A percentile compares a stretch with the other conserved stretches of the same genome.
Evolutionary conservation across 2,888 invertebrate genomes (phyloP).

Genomic region (Sceliomorpha sp.): DNA sequence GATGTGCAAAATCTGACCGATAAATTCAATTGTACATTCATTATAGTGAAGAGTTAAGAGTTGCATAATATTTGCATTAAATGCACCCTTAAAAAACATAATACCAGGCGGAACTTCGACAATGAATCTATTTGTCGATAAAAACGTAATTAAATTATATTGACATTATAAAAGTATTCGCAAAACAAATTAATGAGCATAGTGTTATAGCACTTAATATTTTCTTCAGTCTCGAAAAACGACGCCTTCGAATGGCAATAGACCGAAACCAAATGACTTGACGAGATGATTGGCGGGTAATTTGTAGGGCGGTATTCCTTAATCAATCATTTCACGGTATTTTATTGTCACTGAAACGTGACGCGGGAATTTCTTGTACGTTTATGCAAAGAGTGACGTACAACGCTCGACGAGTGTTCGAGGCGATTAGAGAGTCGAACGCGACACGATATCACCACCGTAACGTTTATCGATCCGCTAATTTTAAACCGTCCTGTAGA

Average conservation of each 20-base stretch:
- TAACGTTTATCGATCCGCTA: slow-evolving; percentile 53
- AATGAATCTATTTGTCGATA: too few species aligned
- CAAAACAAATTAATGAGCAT: too few species aligned
- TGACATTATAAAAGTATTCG: too few species aligned
- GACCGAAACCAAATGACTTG: slow-evolving; percentile 29
- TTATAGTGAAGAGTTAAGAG: too few species aligned
- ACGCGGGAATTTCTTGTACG: slow-evolving; percentile 59
- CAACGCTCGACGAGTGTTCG: slow-evolving; percentile 19
- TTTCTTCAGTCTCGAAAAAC: slow-evolving; percentile 10
- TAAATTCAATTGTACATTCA: too few species aligned
- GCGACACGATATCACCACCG: slow-evolving; percentile 46
- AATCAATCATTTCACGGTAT: slow-evolving; percentile 41
- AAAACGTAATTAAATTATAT: too few species aligned
- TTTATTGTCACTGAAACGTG: slow-evolving; percentile 56
- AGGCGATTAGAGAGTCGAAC: slow-evolving; percentile 49
- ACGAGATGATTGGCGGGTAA: slow-evolving; percentile 16
- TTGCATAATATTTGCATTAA: too few species aligned
- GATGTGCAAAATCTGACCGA: too few species aligned
- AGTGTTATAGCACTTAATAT: too few species aligned
- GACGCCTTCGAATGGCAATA: slow-evolving; percentile 7
- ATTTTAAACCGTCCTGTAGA: slow-evolving; percentile 54
- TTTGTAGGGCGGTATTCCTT: slow-evolving; percentile 7
- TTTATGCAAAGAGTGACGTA: slow-evolving; percentile 35
- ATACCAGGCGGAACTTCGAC: too few species aligned
- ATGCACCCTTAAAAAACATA: too few species aligned